phyloP scores from a whole-genome alignment of 2,113 vertebrate genomes.

The Tetrax tetrax region DNA sequence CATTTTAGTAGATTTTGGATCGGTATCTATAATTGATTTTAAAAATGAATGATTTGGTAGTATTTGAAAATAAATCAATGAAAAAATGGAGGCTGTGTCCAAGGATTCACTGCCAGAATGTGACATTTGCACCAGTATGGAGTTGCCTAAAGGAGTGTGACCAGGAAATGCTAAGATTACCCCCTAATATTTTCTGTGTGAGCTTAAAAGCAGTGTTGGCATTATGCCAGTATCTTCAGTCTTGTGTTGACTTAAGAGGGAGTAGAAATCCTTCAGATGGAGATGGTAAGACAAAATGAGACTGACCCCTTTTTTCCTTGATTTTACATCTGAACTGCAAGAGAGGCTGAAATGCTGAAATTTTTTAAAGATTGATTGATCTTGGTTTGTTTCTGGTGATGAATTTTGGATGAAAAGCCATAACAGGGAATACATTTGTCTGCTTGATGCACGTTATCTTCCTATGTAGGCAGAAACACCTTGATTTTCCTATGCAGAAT shows the following conservation, averaged over 20 bases:
- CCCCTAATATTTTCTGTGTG: constrained; percentile 40
- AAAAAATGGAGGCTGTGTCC: not conserved
- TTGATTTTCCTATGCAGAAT: not conserved
- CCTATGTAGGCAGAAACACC: not conserved
- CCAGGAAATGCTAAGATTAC: constrained; percentile 45
- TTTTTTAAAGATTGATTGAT: not conserved
- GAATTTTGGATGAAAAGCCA: not conserved
- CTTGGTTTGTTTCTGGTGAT: not conserved
- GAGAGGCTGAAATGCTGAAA: not conserved
- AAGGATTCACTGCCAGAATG: constrained; percentile 4
- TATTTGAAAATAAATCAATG: constrained; percentile 13
- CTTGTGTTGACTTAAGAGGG: not conserved
- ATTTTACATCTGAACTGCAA: not conserved
- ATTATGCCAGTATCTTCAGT: not conserved
- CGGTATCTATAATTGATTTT: not conserved
- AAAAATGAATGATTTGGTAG: constrained; percentile 8
- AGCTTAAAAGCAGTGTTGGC: constrained; percentile 56
- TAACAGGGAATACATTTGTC: not conserved
- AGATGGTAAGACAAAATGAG: not conserved
- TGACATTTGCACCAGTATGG: constrained; percentile 14
- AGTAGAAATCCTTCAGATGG: not conserved
- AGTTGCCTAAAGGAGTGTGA: constrained; percentile 10
- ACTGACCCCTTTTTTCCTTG: not conserved
- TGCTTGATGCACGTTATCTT: not conserved
- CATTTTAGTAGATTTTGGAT: constrained; percentile 1